Conservation (phyloP, 2,113 vertebrate species). For the Xenopus borealis region DNA sequence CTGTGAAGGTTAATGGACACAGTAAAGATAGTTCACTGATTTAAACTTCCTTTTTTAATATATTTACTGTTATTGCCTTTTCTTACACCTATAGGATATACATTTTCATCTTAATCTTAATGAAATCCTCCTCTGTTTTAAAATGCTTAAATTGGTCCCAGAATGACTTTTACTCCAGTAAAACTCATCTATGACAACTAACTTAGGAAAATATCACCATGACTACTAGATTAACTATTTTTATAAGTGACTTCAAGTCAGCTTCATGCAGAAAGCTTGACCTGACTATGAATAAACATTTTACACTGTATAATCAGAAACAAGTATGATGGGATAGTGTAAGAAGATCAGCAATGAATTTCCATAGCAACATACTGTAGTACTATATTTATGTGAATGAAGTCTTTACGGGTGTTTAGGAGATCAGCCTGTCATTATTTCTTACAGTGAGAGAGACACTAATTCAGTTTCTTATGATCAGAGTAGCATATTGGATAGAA, state of each 20-base stretch:
- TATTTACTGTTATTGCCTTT: constrained; percentile 26
- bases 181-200: constrained; percentile 28
- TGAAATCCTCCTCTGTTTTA: constrained; percentile 30
- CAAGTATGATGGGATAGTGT: constrained; percentile 20
- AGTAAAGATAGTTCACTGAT: constrained; percentile 17
- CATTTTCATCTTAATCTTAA: no score
- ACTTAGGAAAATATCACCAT: constrained; percentile 22
- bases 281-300: constrained; percentile 21
- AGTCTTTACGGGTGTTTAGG: constrained; percentile 32
- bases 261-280: neutral
- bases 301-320: constrained; percentile 21
- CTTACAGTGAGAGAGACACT: neutral
- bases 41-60: constrained; percentile 36
- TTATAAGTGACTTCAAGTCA: constrained; percentile 17
- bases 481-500: neutral
- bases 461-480: neutral
- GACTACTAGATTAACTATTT: constrained; percentile 35
- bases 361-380: constrained; percentile 33
- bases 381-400: constrained; percentile 28
- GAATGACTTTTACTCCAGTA: constrained; percentile 9
- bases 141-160: constrained; percentile 14
- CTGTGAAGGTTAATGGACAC: constrained; percentile 25
- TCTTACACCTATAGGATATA: constrained; percentile 37
- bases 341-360: constrained; percentile 17
- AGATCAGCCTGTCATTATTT: constrained; percentile 26